Percentiles rank a stretch among this genome's conserved stretches.
Evolutionary conservation across 2,888 invertebrate genomes (phyloP).

Genomic region (Lymantria monacha): DNA sequence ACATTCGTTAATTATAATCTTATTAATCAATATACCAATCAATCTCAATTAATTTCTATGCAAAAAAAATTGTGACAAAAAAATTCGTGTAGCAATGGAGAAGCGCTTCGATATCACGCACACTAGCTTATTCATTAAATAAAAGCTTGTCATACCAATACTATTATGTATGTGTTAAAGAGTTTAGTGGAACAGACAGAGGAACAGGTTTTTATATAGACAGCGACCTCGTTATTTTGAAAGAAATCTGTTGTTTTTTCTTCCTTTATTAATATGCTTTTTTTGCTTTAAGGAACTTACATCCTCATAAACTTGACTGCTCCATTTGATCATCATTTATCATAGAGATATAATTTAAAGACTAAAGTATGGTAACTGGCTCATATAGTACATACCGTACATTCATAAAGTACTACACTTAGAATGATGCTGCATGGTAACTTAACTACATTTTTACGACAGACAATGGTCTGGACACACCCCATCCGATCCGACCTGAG

Average conservation of each 20-base stretch:
- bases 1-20: neutral
- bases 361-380: too few relatives aligned
- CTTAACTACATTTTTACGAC: too few relatives aligned
- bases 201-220: conserved; percentile 46
- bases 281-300: too few relatives aligned
- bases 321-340: too few relatives aligned
- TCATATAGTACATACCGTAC: too few relatives aligned
- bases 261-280: too few relatives aligned
- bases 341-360: too few relatives aligned
- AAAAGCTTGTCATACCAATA: conserved; percentile 35
- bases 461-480: too few relatives aligned
- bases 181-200: conserved; percentile 56
- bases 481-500: too few relatives aligned
- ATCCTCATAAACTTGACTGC: too few relatives aligned
- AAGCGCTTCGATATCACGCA: conserved; percentile 34
- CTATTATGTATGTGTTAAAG: conserved; percentile 27
- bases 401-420: too few relatives aligned
- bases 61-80: neutral
- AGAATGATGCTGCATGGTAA: too few relatives aligned
- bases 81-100: conserved; percentile 31
- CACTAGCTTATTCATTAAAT: conserved; percentile 41
- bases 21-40: neutral
- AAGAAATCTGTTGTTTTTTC: conserved; percentile 2
- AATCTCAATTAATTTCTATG: neutral
- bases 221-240: conserved; percentile 37